Base-by-base conservation (phyloP, 2,113 vertebrate species). In the Entomyzon cyanotis region DNA sequence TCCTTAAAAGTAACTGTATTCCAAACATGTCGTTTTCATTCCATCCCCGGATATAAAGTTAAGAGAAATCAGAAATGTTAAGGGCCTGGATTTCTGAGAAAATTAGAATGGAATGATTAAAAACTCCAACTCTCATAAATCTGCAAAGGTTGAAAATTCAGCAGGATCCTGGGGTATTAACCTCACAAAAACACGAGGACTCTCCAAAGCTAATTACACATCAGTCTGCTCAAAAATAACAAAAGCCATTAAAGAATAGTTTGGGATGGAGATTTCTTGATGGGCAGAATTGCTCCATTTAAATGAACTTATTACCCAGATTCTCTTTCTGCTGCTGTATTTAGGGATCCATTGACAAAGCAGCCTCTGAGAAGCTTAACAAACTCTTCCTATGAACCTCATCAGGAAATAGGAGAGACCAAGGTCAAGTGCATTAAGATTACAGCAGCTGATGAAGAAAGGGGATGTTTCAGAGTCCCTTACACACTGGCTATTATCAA, bases 201-300 rank as follows among this genome's bases (percentile, higher is more conserved):
- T 49, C 93, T 94, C 81, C 87, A 93, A 16, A 93, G 74, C 77
- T 93, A 91, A 95, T 95, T 93, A 91, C 9, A 31, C 13, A 22
- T 55, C 87, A 63, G 47, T 3, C 60, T 24, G 16, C 52, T 42
- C 60, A 68, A 52, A 89, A 89, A 92, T 83, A 92, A 94, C 81
- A 95, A 75, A 95, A 96, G 44, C 69, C 78, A 87, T 64, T 71
- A 87, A 64, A 85, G 68, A 82, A 64, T 2, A 53, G 78, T 73
- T 91, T 5, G 14, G 70, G 87, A 75, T 25, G 56, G 82, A 84
- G 74, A 82, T 87, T 85, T 87, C 62, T 63, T 52, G 81, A 95
- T n/a, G 77, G 77, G 84, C 60, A 93, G 92, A 94, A 91, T 10
- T 31, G 53, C 78, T 89, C 79, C 56, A 87, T 64, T 83, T 52